These are phyloP conservation scores for Eucera pruinosa DNA, from an alignment of 2,888 invertebrate genomes.

Conservation along the genomic window DNA sequence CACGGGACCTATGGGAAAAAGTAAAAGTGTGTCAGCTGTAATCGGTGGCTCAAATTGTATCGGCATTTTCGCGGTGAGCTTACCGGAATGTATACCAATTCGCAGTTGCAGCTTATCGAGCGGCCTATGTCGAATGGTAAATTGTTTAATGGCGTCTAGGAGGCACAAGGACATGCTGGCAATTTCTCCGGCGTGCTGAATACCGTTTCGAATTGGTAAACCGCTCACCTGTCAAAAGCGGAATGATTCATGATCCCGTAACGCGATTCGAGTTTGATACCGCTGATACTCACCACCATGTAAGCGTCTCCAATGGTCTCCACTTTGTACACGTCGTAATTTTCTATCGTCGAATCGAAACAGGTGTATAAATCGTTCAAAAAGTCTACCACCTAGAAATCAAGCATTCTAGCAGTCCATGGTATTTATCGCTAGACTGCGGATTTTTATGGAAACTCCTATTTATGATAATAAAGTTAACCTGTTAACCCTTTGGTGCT, in stretches of 20 bases:
- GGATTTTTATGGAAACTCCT: too few relatives aligned
- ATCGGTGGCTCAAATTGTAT: not conserved
- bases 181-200: conserved; percentile 96
- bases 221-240: conserved; percentile 89
- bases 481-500: too few relatives aligned
- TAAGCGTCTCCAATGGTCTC: conserved; percentile 97
- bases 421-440: too few relatives aligned
- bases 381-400: conserved; percentile 94
- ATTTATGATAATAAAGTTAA: too few relatives aligned
- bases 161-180: conserved; percentile 96
- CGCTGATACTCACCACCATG: conserved; percentile 90
- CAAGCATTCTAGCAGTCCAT: too few relatives aligned
- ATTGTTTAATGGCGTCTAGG: conserved; percentile 92
- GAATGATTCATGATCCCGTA: conserved; percentile 5
- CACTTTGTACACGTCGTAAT: conserved; percentile 97
- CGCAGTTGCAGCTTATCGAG: conserved; percentile 92
- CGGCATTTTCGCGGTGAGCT: conserved; percentile 7
- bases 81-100: conserved; percentile 96
- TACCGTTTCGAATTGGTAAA: conserved; percentile 94
- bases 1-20: conserved; percentile 89
- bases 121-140: conserved; percentile 95
- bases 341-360: conserved; percentile 96
- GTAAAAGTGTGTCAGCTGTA: conserved; percentile 6
- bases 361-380: conserved; percentile 97
- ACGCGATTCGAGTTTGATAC: not conserved